Evolutionary conservation across 2,113 vertebrate genomes (phyloP), one percentile per base, ranked within the genome.

Genomic region (Elaphurus davidianus): DNA sequence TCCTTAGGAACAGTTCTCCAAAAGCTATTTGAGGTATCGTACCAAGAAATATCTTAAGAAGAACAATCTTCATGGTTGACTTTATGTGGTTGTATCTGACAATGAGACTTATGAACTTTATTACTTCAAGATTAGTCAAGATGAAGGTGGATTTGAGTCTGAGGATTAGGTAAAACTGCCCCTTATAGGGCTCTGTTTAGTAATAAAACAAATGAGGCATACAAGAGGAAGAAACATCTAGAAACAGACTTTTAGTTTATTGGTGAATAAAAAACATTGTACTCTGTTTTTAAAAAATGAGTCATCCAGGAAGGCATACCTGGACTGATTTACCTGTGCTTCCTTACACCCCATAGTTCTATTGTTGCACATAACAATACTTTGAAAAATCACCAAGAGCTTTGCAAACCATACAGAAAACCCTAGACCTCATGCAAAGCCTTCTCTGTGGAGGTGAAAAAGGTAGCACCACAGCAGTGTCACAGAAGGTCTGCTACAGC

Each of bases 31-130:
- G 81, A 99, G 99, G 97, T 99, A 99, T 96, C 99, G 99, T 82
- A 99, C 99, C 0, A 99, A 99, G 98, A 99, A 99, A 98, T 99
- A 99, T 98, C 99, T 99, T 86, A 99, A 99, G 99, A 99, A 99
- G 99, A 99, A 99, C 98, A 99, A 99, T 91, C 99, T 99, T 82
- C 99, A 99, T 17, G 99, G 99, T 98, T 99, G 99, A 99, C 99
- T 99, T 87, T 98, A 99, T 1, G 99, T 54, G 0, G 99, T 99
- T 10, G 99, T 99, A 0, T 99, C 99, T 0, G 99, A 99, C 98
- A 99, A 99, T 98, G 99, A 99, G 98, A 99, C 99, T 0, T 99
- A 99, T 0, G 99, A 99, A 90, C 99, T 99, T 81, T 99, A 99
- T 9, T 99, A 99, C 98, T 99, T 99, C 99, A 99, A 99, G 98